Conservation (phyloP, 2,797 vertebrate species). For the Otus scops region DNA sequence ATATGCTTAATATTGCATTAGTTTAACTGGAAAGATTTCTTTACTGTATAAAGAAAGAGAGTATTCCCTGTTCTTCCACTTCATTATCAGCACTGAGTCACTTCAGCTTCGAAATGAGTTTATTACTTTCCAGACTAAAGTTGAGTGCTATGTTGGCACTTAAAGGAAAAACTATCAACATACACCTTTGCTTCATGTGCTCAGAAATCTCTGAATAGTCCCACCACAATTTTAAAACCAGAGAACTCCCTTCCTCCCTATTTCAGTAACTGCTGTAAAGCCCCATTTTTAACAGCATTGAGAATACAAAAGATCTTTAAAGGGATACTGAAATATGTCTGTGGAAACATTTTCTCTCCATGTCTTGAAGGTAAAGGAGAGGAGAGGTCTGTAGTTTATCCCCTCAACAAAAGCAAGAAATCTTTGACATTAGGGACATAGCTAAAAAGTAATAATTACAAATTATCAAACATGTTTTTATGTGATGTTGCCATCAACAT, state of each 20-base stretch:
- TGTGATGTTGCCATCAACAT: background rate
- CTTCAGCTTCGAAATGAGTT: background rate
- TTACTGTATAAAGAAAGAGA: background rate
- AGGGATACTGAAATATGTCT: background rate
- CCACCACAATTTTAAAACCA: background rate
- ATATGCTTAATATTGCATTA: background rate
- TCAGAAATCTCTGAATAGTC: background rate
- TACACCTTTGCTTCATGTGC: background rate
- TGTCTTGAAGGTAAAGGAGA: background rate
- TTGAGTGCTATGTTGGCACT: background rate
- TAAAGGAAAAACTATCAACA: background rate
- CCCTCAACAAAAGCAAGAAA: background rate
- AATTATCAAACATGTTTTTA: background rate
- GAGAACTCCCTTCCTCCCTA: background rate
- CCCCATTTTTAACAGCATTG: background rate
- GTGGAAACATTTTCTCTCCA: background rate
- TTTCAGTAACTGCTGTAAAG: background rate
- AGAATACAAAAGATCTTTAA: background rate
- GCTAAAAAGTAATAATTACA: background rate
- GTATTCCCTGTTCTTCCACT: background rate
- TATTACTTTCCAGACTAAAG: background rate
- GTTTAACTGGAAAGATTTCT: background rate
- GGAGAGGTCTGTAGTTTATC: background rate
- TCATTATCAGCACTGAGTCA: background rate
- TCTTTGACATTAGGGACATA: background rate